A percentile compares a stretch with the other conserved stretches of the same genome.
phyloP scores from a whole-genome alignment of 2,888 invertebrate genomes.

The Agrochola macilenta region DNA sequence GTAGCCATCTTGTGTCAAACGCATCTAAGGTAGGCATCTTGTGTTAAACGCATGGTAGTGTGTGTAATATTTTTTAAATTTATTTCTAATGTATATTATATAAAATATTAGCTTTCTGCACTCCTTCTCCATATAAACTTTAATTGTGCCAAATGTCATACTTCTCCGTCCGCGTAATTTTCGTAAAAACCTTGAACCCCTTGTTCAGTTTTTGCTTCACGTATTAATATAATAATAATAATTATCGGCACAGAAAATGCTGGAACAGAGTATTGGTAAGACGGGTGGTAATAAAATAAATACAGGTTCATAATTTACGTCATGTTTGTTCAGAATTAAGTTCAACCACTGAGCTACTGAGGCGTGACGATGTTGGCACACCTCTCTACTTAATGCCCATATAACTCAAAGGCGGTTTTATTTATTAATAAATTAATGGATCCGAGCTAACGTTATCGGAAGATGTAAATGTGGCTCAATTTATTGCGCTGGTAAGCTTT shows the following conservation, averaged over 20 bases:
- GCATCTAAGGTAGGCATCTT: too few relatives aligned
- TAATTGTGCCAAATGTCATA: too few relatives aligned
- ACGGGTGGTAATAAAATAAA: conserved; percentile 35
- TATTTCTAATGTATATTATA: too few relatives aligned
- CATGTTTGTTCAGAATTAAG: conserved; percentile 50
- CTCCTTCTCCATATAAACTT: too few relatives aligned
- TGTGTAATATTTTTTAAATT: too few relatives aligned
- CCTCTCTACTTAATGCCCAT: conserved; percentile 43
- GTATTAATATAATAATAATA: too few relatives aligned
- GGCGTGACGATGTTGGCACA: conserved; percentile 41
- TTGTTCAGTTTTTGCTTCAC: too few relatives aligned
- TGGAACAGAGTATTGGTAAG: background rate
- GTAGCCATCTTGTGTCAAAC: too few relatives aligned
- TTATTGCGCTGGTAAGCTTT: conserved; percentile 38
- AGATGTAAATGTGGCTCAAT: conserved; percentile 41
- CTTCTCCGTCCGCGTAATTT: too few relatives aligned
- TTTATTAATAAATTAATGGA: conserved; percentile 61
- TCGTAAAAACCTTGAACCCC: too few relatives aligned
- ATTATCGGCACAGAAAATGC: background rate
- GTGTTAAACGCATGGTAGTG: too few relatives aligned
- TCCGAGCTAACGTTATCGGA: conserved; percentile 30
- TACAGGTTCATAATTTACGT: conserved; percentile 39
- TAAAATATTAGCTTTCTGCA: too few relatives aligned
- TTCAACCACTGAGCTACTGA: conserved; percentile 43
- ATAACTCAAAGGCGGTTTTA: conserved; percentile 46